A percentile compares a stretch with the other conserved stretches of the same genome.
Evolutionary conservation across 2,797 vertebrate genomes (phyloP).

Genomic region (Poeciliopsis presidionis): DNA sequence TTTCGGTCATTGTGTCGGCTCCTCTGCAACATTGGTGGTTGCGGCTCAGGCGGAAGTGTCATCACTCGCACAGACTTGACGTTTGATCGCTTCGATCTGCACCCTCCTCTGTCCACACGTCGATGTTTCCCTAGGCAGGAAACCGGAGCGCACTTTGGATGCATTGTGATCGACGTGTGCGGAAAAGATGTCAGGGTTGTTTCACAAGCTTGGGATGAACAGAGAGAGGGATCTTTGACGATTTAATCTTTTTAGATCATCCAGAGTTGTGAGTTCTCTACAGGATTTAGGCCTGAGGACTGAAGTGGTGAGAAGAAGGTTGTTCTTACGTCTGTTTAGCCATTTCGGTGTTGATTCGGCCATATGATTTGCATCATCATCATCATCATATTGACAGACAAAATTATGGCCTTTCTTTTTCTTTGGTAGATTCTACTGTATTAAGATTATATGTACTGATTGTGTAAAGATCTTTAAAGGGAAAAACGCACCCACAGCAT

Average conservation of each 20-base stretch:
- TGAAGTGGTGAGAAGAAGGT: not conserved
- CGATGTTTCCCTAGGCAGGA: not conserved
- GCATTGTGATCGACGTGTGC: not conserved
- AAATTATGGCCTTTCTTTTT: not conserved
- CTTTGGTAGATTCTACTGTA: not conserved
- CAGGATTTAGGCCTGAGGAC: not conserved
- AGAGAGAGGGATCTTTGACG: not conserved
- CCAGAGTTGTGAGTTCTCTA: not conserved
- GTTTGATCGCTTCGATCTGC: not conserved
- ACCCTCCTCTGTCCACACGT: not conserved
- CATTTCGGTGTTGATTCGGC: not conserved
- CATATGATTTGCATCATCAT: not conserved
- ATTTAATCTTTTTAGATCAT: not conserved
- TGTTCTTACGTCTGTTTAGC: not conserved
- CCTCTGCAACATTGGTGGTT: not conserved
- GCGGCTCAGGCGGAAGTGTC: not conserved
- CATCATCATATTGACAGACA: not conserved
- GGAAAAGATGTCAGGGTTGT: not conserved
- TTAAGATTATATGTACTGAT: not conserved
- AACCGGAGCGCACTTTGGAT: not conserved
- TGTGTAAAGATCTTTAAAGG: not conserved
- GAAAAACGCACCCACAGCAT: not conserved
- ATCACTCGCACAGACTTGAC: not conserved
- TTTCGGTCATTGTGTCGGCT: not conserved
- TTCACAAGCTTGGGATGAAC: not conserved